Percentiles rank a stretch among this genome's conserved stretches.
Conservation (phyloP, 1,140 invertebrate genomes). For the Leptestheria dahalacensis region DNA sequence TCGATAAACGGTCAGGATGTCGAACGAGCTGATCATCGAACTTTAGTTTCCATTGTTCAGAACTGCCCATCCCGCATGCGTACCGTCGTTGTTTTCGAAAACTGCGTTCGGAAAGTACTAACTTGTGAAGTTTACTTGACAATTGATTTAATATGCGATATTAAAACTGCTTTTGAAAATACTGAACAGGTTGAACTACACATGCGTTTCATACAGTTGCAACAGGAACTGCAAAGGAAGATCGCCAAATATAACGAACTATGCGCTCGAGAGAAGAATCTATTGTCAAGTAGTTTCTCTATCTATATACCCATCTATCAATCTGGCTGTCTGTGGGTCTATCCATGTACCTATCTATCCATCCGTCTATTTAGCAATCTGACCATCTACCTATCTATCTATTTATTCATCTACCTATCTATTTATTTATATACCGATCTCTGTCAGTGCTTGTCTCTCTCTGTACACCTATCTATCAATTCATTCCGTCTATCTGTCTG, state of each 20-base stretch:
- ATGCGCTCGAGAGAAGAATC: slow-evolving; percentile 61
- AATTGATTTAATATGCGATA: slow-evolving; percentile 5
- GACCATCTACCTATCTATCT: too few species aligned
- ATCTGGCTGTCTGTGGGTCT: too few species aligned
- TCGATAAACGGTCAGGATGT: slow-evolving; percentile 87
- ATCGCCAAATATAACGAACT: slow-evolving; percentile 68
- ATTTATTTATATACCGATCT: too few species aligned
- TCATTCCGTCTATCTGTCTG: too few species aligned
- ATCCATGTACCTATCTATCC: too few species aligned
- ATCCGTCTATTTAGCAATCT: too few species aligned
- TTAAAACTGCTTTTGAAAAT: neutral
- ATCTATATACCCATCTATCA: too few species aligned
- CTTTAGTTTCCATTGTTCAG: slow-evolving; percentile 78
- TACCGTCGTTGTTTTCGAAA: slow-evolving; percentile 88
- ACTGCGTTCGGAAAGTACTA: slow-evolving; percentile 75
- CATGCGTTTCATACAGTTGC: slow-evolving; percentile 76
- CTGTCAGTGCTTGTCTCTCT: neutral
- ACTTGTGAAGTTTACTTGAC: neutral
- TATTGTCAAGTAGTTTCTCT: slow-evolving; percentile 30
- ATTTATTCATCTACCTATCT: too few species aligned
- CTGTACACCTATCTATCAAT: neutral
- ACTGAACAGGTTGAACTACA: slow-evolving; percentile 55
- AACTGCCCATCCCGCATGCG: slow-evolving; percentile 76
- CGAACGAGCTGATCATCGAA: slow-evolving; percentile 78
- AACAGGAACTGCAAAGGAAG: slow-evolving; percentile 68